Conservation (phyloP, 2,797 vertebrate species). For the Anolis apletophallus region DNA sequence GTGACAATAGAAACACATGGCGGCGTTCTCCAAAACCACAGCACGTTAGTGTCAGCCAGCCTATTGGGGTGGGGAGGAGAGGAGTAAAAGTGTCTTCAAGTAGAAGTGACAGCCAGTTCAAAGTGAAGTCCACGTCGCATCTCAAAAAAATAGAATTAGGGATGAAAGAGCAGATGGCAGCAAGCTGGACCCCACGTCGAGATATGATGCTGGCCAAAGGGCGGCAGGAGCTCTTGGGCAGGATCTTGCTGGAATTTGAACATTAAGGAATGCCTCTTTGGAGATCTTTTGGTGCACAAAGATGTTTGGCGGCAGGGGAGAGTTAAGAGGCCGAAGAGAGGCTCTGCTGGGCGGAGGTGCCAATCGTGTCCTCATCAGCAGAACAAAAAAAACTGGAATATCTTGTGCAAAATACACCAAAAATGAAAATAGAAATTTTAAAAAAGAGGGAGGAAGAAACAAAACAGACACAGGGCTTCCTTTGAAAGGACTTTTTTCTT, state of each 20-base stretch:
- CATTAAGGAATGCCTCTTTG: not conserved
- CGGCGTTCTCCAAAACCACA: not conserved
- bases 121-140: not conserved
- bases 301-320: too few species aligned
- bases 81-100: not conserved
- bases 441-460: not conserved
- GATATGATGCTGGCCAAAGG: not conserved
- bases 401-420: constrained; percentile 9
- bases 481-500: not conserved
- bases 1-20: not conserved
- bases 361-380: constrained; percentile 27
- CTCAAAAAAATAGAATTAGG: not conserved
- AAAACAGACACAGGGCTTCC: constrained; percentile 2
- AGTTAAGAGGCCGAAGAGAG: not conserved
- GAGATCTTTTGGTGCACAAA: not conserved
- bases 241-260: not conserved
- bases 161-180: too few species aligned
- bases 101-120: not conserved
- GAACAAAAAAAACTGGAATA: not conserved
- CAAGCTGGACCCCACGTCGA: not conserved
- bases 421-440: not conserved
- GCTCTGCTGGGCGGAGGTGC: not conserved
- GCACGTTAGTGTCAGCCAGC: fast-evolving
- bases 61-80: not conserved
- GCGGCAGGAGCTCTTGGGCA: constrained; percentile 9